Base-by-base conservation (phyloP, 2,888 invertebrate genomes). In the Tinea semifulvella region DNA sequence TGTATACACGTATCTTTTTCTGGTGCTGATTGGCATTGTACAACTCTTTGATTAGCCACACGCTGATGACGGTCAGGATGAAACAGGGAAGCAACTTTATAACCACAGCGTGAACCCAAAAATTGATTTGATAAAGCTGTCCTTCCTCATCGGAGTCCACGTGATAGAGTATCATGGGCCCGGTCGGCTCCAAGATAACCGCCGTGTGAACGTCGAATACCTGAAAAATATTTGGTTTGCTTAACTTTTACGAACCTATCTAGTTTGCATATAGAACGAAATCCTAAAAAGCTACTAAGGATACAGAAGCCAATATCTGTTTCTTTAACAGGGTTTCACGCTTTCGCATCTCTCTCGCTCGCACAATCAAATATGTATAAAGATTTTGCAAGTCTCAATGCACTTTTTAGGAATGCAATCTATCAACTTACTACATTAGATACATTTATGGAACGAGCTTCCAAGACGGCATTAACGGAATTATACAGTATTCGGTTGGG, bases 61-160 rank as follows among this genome's bases (percentile, higher is more conserved):
- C 68, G 55, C 88, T 89, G 56, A 90, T 88, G 26, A 89, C 74
- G 0, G 92, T 91, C 28, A 94, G 81, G 50, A 91, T 87, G 60
- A 86, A 74, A 62, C 93, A 94, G 0, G 94, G 94, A 0, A 93
- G 68, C 2, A 94, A 79, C 61, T 94, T 94, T 44, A 93, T 87
- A 19, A 92, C 82, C 1, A 92, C 90, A 0, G 88, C 89, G 60
- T 92, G 91, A 1, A 91, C 84, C 91, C 91, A 92, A 65, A 91
- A 91, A 68, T 91, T 92, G 36, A 89, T 75, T 51, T 85, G 81
- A 58, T 88, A 90, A 2, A 88, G 62, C 16, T 85, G 82, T 1
- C 84, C 84, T 49, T 83, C 80, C 50, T 85, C 76, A 42, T 85
- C 79, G 1, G 86, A 83, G 45, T 85, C 82, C 48, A 65, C 82